Evolutionary conservation across 2,113 vertebrate genomes (phyloP), one percentile per base, ranked within the genome.

Genomic region (Pheucticus melanocephalus): DNA sequence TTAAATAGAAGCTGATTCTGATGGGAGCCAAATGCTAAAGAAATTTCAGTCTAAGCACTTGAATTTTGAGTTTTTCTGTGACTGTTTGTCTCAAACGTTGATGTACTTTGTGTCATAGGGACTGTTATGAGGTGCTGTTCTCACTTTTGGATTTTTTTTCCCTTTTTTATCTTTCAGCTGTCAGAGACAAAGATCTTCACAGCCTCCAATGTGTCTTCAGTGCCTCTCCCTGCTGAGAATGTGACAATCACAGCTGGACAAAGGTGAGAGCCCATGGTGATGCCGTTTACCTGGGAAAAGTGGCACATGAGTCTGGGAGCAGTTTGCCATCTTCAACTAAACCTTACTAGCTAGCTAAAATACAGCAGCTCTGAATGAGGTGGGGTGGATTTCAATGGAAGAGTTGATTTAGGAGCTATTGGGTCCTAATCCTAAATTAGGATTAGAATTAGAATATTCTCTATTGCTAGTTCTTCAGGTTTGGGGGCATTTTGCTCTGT

Each of bases 181-280:
- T 99, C 99, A 42, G 99, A 99, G 97, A 99, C 99, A 10, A 99
- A 99, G 98, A 99, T 99, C 97, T 99, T 99, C 97, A 99, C 99
- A 21, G 99, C 99, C 56, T 99, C 99, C 97, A 99, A 98, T 12
- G 99, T 99, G 88, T 98, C 98, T 7, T 98, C 99, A n/a, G 97
- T 99, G 95, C 99, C 99, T 93, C 96, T 98, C 78, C 98, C 99
- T 95, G 97, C 98, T 8, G 99, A 99, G 98, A 99, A 98, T 77
- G 99, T 99, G 96, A 99, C 99, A 97, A 99, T 99, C 98, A 99
- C 99, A 94, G 99, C 99, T 95, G 99, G 99, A 97, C 99, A 99
- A 97, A 99, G 99, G 99, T 99, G 96, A 95, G 88, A 81, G 59
- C 86, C 81, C 48, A 1, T 48, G 60, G 72, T 35, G 31, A 2